A percentile compares a stretch with the other conserved stretches of the same genome.
Conservation (phyloP, 2,888 invertebrate genomes). For the Chironomus riparius region DNA sequence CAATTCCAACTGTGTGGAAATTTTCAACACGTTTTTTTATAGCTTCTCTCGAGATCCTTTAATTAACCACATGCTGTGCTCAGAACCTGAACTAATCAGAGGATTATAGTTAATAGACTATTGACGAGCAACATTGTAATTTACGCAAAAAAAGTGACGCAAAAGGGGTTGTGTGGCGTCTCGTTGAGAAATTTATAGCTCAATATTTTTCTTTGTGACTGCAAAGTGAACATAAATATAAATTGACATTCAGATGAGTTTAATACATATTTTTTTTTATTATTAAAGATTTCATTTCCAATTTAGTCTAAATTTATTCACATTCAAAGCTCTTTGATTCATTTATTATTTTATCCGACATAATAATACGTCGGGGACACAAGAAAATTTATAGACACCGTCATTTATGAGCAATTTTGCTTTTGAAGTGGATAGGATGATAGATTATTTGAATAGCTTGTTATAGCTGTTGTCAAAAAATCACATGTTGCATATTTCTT, state of each 20-base stretch:
- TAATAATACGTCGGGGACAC: not conserved
- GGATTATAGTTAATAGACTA: too few relatives aligned
- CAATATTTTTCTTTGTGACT: too few relatives aligned
- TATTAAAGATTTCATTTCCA: not conserved
- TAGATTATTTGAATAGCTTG: not conserved
- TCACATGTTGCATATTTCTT: conserved; percentile 18
- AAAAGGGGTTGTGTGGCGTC: not conserved
- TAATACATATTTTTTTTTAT: not conserved
- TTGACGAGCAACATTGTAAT: not conserved
- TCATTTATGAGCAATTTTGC: conserved; percentile 25
- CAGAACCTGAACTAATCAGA: not conserved
- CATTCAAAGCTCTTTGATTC: conserved; percentile 17
- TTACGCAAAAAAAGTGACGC: not conserved
- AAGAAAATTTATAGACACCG: conserved; percentile 2
- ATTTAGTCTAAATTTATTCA: conserved; percentile 11
- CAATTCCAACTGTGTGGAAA: not conserved
- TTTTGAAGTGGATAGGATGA: not conserved
- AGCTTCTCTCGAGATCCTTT: not conserved
- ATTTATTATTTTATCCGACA: not conserved
- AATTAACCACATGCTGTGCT: not conserved
- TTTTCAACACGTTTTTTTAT: not conserved
- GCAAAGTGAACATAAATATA: too few relatives aligned
- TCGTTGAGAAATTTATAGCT: too few relatives aligned
- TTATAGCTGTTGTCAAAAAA: conserved; percentile 10
- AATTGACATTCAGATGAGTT: too few relatives aligned